Evolutionary conservation across 2,888 invertebrate species (phyloP).

Genomic region (Pimpla rufipes): DNA sequence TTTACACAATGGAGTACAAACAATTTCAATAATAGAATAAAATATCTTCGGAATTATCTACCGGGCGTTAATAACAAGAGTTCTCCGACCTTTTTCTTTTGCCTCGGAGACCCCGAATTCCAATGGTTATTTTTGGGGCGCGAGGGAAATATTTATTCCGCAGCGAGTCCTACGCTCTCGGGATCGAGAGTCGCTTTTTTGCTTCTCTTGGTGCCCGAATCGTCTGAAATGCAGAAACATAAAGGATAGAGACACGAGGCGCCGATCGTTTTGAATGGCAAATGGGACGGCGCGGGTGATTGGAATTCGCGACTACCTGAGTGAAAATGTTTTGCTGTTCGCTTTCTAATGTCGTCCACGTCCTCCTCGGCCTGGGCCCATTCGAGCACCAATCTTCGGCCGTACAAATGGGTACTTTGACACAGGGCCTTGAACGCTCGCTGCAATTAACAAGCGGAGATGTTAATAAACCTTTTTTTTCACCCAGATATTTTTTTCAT

Average conservation of each 20-base stretch:
- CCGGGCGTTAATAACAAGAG: neutral
- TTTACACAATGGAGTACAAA: constrained; percentile 7
- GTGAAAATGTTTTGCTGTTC: constrained; percentile 91
- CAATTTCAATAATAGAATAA: neutral
- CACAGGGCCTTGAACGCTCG: constrained; percentile 96
- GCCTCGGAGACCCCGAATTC: constrained; percentile 13
- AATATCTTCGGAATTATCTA: neutral
- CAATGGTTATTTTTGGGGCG: neutral
- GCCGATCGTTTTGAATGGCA: constrained; percentile 37
- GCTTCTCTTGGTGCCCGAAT: constrained; percentile 70
- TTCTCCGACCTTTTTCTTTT: constrained; percentile 9
- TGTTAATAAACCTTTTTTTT: constrained; percentile 28
- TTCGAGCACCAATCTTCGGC: constrained; percentile 96
- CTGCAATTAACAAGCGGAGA: constrained; percentile 85
- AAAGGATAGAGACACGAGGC: constrained; percentile 21
- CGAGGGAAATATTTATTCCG: constrained; percentile 65
- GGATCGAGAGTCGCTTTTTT: constrained; percentile 79
- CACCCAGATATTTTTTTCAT: neutral
- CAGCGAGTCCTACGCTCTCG: constrained; percentile 78
- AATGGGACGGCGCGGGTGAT: constrained; percentile 35
- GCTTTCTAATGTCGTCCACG: constrained; percentile 93
- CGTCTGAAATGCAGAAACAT: constrained; percentile 70
- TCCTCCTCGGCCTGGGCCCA: constrained; percentile 95
- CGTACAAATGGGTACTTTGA: constrained; percentile 99
- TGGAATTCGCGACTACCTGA: constrained; percentile 75